Conservation (phyloP, 1,140 invertebrate genomes). For the Agrilus planipennis region DNA sequence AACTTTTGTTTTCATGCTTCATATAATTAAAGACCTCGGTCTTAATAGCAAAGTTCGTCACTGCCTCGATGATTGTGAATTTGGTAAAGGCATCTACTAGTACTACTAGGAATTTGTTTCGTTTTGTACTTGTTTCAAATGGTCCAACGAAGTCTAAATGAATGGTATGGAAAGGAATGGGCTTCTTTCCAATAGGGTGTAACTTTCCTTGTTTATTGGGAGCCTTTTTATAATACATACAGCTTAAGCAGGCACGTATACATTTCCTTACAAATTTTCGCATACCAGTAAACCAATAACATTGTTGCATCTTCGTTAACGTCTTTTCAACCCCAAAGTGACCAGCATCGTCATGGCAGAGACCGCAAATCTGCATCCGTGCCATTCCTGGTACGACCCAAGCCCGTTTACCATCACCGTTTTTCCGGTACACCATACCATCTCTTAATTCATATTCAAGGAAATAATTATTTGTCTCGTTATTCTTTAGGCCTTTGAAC, state of each 20-base stretch:
- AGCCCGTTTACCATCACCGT: background rate
- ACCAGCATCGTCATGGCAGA: slow-evolving; percentile 13
- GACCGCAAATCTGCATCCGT: slow-evolving; percentile 8
- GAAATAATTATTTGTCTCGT: background rate
- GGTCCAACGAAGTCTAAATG: slow-evolving; percentile 31
- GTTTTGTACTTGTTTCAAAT: too few species aligned
- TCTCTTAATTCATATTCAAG: slow-evolving; percentile 5
- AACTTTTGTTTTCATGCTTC: too few species aligned
- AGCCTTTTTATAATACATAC: background rate
- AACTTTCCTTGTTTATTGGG: background rate
- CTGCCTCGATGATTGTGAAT: too few species aligned
- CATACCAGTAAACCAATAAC: slow-evolving; percentile 18
- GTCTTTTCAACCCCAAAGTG: slow-evolving; percentile 12
- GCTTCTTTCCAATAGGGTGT: slow-evolving; percentile 16
- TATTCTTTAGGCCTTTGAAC: background rate
- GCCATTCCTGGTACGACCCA: slow-evolving; percentile 13
- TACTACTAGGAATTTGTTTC: too few species aligned
- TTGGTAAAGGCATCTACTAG: too few species aligned
- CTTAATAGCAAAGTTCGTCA: too few species aligned
- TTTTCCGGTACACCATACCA: slow-evolving; percentile 2
- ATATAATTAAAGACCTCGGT: too few species aligned
- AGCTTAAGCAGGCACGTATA: slow-evolving; percentile 5
- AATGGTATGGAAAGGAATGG: slow-evolving; percentile 17
- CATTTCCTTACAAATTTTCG: slow-evolving; percentile 6
- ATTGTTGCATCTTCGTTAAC: slow-evolving; percentile 9